Base-by-base conservation (phyloP, 2,888 invertebrate genomes). In the Antitype chi region DNA sequence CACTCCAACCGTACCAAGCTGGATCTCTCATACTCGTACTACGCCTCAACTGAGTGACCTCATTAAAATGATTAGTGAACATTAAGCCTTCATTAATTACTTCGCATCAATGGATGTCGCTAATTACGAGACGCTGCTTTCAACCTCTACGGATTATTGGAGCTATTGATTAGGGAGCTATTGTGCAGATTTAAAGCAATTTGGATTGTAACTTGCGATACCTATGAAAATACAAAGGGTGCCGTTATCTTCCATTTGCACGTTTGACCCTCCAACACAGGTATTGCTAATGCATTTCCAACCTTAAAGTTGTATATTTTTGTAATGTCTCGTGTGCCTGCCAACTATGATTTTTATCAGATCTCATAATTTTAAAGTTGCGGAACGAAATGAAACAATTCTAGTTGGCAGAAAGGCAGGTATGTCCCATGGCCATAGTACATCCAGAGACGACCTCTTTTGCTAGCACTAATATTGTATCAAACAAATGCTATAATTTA, bases 41-140 rank as follows among this genome's bases (percentile, higher is more conserved):
- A 38, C n/a, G 9, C 69, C n/a, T 20, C 25, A 63, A 49, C 64
- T 32, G 60, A 81, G 43, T 28, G 25, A 71, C 55, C 84, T 81
- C 64, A 66, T 83, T 81, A 73, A 72, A 55, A 57, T 83, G 32
- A 64, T 79, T 83, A 74, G 53, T 59, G 52, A 59, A 60, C 60
- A 66, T 73, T 64, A 83, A 60, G 47, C 47, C 55, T 47, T 15
- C 69, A 3, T 57, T 84, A 84, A 84, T 81, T 69, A 74, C 60
- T 73, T 1, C n/a, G 9, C 52, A 13, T 32, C 64, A 66, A 84
- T 79, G 74, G 60, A 70, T 74, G 57, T 70, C 64, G 25, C 69
- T 84, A 79, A 81, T 81, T 82, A 70, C 59, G 62, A 84, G 57
- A 55, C 52, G 52, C 23, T 53, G 74, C 57, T 67, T 80, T 47